These are phyloP conservation scores for Agrilus cyanescens DNA, from an alignment of 2,888 invertebrate species.

Conservation along the genomic window DNA sequence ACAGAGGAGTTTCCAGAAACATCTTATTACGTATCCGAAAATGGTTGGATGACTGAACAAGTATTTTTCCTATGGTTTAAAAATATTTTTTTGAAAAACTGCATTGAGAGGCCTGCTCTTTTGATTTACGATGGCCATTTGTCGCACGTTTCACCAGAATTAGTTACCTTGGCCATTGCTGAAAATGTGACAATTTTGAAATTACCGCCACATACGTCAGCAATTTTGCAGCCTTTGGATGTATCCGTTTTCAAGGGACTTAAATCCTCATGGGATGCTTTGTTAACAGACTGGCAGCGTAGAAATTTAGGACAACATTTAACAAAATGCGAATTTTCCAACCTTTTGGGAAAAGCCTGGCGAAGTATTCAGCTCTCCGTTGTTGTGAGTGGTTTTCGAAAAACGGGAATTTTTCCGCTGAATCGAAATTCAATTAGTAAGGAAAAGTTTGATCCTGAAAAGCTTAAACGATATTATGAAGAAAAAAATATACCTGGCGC, in stretches of 20 bases:
- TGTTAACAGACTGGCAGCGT: conserved; percentile 13
- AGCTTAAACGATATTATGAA: too few relatives aligned
- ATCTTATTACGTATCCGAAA: conserved; percentile 23
- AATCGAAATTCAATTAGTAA: too few relatives aligned
- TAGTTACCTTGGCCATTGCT: conserved; percentile 18
- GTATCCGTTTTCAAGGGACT: conserved; percentile 19
- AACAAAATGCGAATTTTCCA: conserved; percentile 15
- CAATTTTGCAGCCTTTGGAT: conserved; percentile 21
- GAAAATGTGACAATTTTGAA: conserved; percentile 18
- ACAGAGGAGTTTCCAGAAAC: conserved; percentile 17
- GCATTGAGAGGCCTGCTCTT: conserved; percentile 17
- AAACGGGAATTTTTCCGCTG: conserved; percentile 12
- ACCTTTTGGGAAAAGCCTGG: conserved; percentile 13
- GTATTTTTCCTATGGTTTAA: conserved; percentile 22
- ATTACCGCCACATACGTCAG: conserved; percentile 18
- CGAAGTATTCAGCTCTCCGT: conserved; percentile 8
- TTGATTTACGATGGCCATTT: conserved; percentile 20
- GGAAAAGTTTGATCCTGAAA: too few relatives aligned
- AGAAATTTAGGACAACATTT: conserved; percentile 12
- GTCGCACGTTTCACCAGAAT: conserved; percentile 15
- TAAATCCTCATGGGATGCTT: conserved; percentile 14
- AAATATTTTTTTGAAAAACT: conserved; percentile 13
- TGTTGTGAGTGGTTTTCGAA: conserved; percentile 13
- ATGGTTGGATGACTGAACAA: conserved; percentile 23
- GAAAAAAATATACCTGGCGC: too few relatives aligned